phyloP scores from a whole-genome alignment of 2,113 vertebrate genomes.

The Calyptomena viridis region DNA sequence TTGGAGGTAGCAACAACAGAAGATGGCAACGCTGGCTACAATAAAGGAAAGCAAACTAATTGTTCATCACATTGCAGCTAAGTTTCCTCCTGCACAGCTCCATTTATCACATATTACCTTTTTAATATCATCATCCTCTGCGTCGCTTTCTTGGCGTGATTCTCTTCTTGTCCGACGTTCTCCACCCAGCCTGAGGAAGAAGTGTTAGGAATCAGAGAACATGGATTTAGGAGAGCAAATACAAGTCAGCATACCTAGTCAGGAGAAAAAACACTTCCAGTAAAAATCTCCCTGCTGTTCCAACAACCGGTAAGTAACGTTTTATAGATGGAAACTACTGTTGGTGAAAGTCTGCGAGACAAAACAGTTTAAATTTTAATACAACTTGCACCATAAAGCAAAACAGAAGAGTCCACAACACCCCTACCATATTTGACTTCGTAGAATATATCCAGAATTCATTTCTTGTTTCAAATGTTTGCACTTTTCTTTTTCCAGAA shows the following conservation, averaged over 20 bases:
- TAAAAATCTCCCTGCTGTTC: not conserved
- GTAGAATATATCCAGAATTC: not conserved
- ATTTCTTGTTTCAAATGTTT: not conserved
- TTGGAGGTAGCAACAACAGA: conserved; percentile 99
- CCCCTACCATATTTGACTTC: not conserved
- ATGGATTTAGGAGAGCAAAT: not conserved
- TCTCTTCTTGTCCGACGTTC: conserved; percentile 96
- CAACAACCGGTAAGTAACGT: not conserved
- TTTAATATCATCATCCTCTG: conserved; percentile 98
- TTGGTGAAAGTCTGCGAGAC: not conserved
- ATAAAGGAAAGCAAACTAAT: not conserved
- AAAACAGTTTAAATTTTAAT: not conserved
- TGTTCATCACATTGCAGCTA: not conserved
- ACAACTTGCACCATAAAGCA: not conserved
- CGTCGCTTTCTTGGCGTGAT: conserved; percentile 95
- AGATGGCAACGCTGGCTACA: conserved; percentile 96
- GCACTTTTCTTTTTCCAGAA: not conserved
- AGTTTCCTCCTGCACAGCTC: not conserved
- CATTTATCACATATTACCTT: conserved; percentile 75
- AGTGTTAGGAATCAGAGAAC: not conserved
- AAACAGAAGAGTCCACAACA: not conserved
- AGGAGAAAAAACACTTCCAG: not conserved
- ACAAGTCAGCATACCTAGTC: not conserved
- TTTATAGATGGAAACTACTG: not conserved
- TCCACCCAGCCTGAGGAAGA: conserved; percentile 86